These are phyloP conservation scores for Colinus virginianus DNA, from an alignment of 2,113 vertebrate genomes.

Conservation along the genomic window DNA sequence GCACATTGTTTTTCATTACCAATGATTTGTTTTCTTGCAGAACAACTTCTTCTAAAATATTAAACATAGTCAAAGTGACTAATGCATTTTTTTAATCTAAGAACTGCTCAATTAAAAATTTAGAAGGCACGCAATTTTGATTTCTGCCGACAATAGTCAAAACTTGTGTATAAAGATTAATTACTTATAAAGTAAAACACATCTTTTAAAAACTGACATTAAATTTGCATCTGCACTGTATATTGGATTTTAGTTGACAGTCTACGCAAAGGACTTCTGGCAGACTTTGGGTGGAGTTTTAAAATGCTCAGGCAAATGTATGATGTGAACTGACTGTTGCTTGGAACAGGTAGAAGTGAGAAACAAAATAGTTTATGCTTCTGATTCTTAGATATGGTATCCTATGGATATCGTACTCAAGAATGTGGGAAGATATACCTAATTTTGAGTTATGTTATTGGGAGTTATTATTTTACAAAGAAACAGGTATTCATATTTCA, in stretches of 20 bases:
- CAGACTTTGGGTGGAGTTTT: constrained; percentile 21
- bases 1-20: constrained; percentile 77
- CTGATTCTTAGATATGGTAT: not conserved
- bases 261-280: constrained; percentile 43
- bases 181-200: constrained; percentile 80
- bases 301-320: constrained; percentile 29
- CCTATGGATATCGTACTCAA: not conserved
- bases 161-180: constrained; percentile 89
- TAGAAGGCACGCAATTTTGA: constrained; percentile 90
- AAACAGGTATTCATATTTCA: not conserved
- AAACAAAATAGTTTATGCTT: not conserved
- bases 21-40: constrained; percentile 79
- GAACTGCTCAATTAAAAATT: constrained; percentile 90
- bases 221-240: constrained; percentile 75
- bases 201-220: constrained; percentile 72
- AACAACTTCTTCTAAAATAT: constrained; percentile 88
- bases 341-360: rapidly evolving
- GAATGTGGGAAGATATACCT: not conserved
- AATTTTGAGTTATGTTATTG: not conserved
- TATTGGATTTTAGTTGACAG: constrained; percentile 42
- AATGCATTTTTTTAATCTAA: constrained; percentile 90
- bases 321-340: not conserved
- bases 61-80: constrained; percentile 87
- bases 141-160: constrained; percentile 86
- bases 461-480: not conserved